A percentile compares a stretch with the other conserved stretches of the same genome.
Conservation (phyloP, 37 sponge, comb jelly and placozoan genomes). For the Theonella swinhoei region DNA sequence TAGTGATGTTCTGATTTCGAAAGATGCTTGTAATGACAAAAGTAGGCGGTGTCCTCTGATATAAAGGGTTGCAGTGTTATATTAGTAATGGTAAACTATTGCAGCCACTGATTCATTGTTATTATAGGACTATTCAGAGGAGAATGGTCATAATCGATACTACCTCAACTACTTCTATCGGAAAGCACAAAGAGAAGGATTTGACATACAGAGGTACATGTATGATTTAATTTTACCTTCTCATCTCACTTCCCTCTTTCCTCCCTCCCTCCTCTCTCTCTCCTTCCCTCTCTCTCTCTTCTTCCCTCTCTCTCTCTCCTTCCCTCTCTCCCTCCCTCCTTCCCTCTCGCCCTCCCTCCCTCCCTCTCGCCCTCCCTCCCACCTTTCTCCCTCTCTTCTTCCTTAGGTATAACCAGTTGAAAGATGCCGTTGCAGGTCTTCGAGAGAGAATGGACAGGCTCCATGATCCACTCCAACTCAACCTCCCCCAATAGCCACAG, state of each 20-base stretch:
- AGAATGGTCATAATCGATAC: constrained; percentile 67
- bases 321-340: no score
- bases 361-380: no score
- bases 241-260: not conserved
- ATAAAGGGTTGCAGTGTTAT: no score
- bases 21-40: no score
- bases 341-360: no score
- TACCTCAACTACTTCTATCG: constrained; percentile 77
- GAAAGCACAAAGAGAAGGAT: constrained; percentile 54
- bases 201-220: constrained; percentile 80
- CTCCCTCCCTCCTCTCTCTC: not conserved
- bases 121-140: not conserved
- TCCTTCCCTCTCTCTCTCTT: not conserved
- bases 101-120: no score
- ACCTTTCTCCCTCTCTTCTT: no score
- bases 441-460: constrained; percentile 59
- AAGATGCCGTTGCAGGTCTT: constrained; percentile 43
- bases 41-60: no score
- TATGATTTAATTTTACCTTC: not conserved
- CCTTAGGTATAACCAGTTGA: constrained; percentile 79
- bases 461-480: constrained; percentile 89
- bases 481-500: no score
- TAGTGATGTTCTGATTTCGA: not conserved
- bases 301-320: not conserved
- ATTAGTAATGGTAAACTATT: no score